Percentiles rank a stretch among this genome's conserved stretches.
These are phyloP conservation scores for Seriola aureovittata DNA, from an alignment of 2,113 vertebrate genomes.

Conservation along the genomic window DNA sequence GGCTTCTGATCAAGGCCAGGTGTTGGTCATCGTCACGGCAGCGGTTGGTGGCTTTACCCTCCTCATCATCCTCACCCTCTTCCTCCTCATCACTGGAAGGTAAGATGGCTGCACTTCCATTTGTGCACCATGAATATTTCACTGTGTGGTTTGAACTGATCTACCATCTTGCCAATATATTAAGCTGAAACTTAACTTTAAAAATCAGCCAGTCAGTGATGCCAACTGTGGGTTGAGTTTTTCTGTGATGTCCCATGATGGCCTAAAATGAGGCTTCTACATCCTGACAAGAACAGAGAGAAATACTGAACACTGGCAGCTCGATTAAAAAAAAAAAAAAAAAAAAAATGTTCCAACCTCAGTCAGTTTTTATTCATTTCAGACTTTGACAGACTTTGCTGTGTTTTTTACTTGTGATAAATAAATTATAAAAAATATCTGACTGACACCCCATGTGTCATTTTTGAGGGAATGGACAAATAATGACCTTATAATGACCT, in stretches of 20 bases:
- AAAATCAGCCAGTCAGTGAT: background rate
- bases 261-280: background rate
- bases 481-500: background rate
- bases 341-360: background rate
- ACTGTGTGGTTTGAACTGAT: background rate
- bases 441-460: background rate
- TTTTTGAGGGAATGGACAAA: background rate
- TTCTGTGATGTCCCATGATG: background rate
- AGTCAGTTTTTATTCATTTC: background rate
- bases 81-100: slow-evolving; percentile 97
- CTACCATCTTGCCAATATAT: background rate
- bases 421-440: background rate
- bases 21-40: slow-evolving; percentile 94
- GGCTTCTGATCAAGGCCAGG: slow-evolving; percentile 94
- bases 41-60: slow-evolving; percentile 96
- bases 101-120: slow-evolving; percentile 75
- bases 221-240: background rate
- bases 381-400: background rate
- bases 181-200: background rate
- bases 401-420: background rate
- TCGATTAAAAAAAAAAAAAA: background rate
- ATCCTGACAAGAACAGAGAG: slow-evolving; percentile 1
- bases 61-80: slow-evolving; percentile 94
- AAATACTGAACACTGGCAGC: background rate
- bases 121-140: background rate